Evolutionary conservation across 2,888 invertebrate species (phyloP), one percentile per base, ranked within the genome.

Genomic region (Pyrgus malvae): DNA sequence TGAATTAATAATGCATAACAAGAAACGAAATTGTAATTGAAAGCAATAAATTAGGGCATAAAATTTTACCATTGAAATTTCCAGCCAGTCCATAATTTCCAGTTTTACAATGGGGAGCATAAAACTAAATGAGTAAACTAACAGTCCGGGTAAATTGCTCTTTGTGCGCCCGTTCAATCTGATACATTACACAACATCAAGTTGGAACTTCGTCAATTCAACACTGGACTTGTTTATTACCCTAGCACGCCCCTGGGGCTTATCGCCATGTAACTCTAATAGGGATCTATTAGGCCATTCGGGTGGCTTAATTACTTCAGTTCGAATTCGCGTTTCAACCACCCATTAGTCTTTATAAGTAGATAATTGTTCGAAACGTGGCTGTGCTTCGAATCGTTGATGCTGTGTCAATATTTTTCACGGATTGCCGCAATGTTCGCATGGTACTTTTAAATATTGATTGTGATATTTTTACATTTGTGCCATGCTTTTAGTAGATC

Each of bases 201-300:
- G 38, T 33, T 54, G 46, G n/a, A 54, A 54, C 54, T 54, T 54
- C 54, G 54, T 55, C 64, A 62, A 59, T 61, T 59, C 62, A 64
- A 64, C 65, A 62, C 63, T 58, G 48, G 55, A 57, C 59, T 61
- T 60, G 61, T 62, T 63, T 63, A 66, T 65, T 64, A 59, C 61
- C 55, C 44, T 53, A 62, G 59, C 70, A 70, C 68, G 69, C 83
- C 78, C 82, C 63, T 57, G 83, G 76, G 83, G 63, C 65, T 61
- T 73, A 73, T 80, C 73, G 69, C 72, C 68, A 66, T 74, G 72
- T 72, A 62, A 70, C 69, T 69, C 70, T 81, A 83, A 85, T 83
- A 74, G 73, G 76, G 71, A 81, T 80, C 74, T 77, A 85, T 85
- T 77, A 81, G 76, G 66, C 73, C 71, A 73, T 72, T 76, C 70